Evolutionary conservation across 2,113 vertebrate genomes (phyloP), one percentile per base, ranked within the genome.

Genomic region (Astur gentilis): DNA sequence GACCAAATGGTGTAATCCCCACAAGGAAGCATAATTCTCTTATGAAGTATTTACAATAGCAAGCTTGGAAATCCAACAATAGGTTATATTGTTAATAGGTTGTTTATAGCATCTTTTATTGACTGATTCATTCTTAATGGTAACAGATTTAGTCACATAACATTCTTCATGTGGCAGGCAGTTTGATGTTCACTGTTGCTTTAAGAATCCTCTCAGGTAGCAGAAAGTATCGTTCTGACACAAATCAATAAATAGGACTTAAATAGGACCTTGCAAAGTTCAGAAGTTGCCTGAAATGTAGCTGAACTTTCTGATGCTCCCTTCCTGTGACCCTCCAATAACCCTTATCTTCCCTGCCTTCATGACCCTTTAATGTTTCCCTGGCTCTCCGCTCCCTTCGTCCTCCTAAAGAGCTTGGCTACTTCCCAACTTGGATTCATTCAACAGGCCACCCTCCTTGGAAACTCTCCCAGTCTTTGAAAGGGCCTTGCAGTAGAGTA

Each of bases 11-110:
- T 95, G 67, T 93, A 97, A 97, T 97, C 66, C 77, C 85, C 95
- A 87, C 58, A 94, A 97, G 87, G 92, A 98, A 97, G 64, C 66
- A 80, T 93, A 96, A 96, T 96, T 98, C 85, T 93, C 86, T 84
- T 90, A 93, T 90, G 92, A 97, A 95, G 75, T 85, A 90, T 97
- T 98, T 97, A 90, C 84, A 97, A 90, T 73, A 69, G 76, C 90
- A 96, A 95, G 85, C 89, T 93, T 97, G 81, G 96, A 97, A 97
- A 94, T 83, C 69, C 72, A 97, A 90, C 93, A 96, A 94, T 94
- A 97, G 79, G 29, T 61, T 95, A 76, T 92, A 95, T 95, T 97
- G 89, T 95, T 97, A 96, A 91, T 91, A 91, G 60, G 66, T 97
- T 98, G 79, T 95, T 97, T 97, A 79, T 84, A 55, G 65, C 58